Evolutionary conservation across 2,797 vertebrate species (phyloP).

Genomic region (Acanthis flammea): DNA sequence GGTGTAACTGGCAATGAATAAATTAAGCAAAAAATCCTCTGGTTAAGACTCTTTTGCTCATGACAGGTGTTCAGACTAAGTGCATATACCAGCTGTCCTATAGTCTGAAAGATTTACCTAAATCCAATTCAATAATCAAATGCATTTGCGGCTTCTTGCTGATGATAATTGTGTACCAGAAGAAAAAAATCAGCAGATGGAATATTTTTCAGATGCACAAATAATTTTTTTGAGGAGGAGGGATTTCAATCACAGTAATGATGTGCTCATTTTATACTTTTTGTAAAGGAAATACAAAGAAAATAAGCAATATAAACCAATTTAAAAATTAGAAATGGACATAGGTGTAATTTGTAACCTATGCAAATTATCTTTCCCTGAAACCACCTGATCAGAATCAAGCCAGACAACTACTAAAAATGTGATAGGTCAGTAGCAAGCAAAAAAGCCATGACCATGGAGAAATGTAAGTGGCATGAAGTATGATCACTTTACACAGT

Average conservation of each 20-base stretch:
- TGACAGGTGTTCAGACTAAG: neutral
- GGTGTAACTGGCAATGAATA: neutral
- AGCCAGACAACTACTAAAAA: neutral
- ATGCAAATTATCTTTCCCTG: neutral
- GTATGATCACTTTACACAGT: neutral
- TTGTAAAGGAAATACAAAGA: neutral
- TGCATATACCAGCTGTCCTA: neutral
- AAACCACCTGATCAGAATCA: neutral
- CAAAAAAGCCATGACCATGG: neutral
- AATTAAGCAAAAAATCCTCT: neutral
- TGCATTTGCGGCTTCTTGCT: neutral
- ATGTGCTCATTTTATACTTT: neutral
- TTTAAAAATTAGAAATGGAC: neutral
- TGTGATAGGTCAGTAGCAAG: neutral
- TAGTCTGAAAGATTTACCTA: neutral
- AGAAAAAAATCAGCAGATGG: neutral
- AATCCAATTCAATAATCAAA: neutral
- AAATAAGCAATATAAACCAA: neutral
- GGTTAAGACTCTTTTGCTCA: neutral
- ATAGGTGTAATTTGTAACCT: neutral
- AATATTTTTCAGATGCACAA: neutral
- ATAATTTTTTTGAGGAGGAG: neutral
- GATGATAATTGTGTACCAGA: neutral
- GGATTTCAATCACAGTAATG: neutral
- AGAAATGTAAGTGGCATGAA: neutral